Base-by-base conservation (phyloP, 2,888 invertebrate species). In the Cecidostiba fungosa region DNA sequence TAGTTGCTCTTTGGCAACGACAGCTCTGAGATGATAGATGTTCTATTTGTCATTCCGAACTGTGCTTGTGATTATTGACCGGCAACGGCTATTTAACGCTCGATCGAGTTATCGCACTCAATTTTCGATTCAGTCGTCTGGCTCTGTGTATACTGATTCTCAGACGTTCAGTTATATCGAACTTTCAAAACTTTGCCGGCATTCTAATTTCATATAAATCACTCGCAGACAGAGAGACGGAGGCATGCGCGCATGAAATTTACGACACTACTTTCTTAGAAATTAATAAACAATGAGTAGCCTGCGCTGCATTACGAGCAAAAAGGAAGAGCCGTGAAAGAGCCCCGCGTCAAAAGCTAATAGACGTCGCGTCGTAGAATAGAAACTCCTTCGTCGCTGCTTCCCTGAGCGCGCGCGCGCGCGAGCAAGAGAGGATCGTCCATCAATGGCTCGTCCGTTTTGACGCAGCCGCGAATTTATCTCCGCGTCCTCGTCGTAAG, bases 391-490 rank as follows among this genome's bases (percentile, higher is more conserved):
- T 29, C 39, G 29, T 29, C 70, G 36, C 10, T n/a, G 36, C 10
- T n/a, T 8, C n/a, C n/a, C 29, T 23, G 16, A 36, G 8, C 6
- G 36, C 70, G 16, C 19, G 69, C 16, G 14, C n/a, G n/a, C n/a
- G n/a, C n/a, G n/a, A n/a, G n/a, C n/a, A n/a, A n/a, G 16, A 36
- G 1, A 43, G 74, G 74, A 66, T 82, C 74, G 66, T 74, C 66
- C 74, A 82, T 82, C 81, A 74, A 82, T 74, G 59, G 80, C 74
- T 74, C 81, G 81, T 82, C 74, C 32, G n/a, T 54, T 72, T 69
- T 72, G 59, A 69, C 36, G 39, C 79, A 10, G 69, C 50, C 43
- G 43, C 72, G 72, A 81, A 80, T 77, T 85, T 85, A 81, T 81
- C 77, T 85, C 85, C 72, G n/a, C 8, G 36, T n/a, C n/a, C n/a